Conservation (phyloP, 1,140 invertebrate species). For the Neotoxoptera formosana region DNA sequence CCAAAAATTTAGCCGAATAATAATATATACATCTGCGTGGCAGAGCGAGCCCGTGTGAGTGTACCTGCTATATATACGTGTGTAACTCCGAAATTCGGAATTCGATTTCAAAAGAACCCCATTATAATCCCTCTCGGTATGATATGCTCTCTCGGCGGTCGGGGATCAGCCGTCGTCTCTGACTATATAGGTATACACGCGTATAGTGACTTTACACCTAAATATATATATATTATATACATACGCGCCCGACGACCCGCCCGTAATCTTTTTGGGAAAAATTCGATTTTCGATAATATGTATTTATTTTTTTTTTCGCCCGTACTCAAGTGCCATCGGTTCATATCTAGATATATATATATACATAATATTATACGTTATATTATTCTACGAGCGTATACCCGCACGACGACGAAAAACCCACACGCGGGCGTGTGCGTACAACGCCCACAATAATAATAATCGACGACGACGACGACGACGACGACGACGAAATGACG, state of each 20-base stretch:
- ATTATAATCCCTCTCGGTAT: constrained; percentile 30
- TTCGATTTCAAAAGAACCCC: constrained; percentile 43
- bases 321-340: neutral
- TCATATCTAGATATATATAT: neutral
- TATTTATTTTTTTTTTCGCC: neutral
- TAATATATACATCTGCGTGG: neutral
- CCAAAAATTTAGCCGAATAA: neutral
- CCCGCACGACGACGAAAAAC: neutral
- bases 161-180: constrained; percentile 1
- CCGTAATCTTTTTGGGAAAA: constrained; percentile 3
- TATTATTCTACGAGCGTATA: neutral
- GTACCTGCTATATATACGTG: neutral
- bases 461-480: neutral
- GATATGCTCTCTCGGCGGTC: constrained; percentile 26
- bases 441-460: neutral
- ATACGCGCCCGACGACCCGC: neutral
- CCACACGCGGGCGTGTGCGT: neutral
- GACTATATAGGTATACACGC: neutral
- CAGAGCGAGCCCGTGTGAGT: neutral
- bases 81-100: neutral
- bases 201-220: neutral
- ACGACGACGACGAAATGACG: neutral
- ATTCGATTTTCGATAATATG: constrained; percentile 23
- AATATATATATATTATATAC: neutral
- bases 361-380: neutral